Percentiles rank a stretch among this genome's conserved stretches.
phyloP scores from a whole-genome alignment of 2,113 vertebrate species.

The Myanophis thanlyinensis region DNA sequence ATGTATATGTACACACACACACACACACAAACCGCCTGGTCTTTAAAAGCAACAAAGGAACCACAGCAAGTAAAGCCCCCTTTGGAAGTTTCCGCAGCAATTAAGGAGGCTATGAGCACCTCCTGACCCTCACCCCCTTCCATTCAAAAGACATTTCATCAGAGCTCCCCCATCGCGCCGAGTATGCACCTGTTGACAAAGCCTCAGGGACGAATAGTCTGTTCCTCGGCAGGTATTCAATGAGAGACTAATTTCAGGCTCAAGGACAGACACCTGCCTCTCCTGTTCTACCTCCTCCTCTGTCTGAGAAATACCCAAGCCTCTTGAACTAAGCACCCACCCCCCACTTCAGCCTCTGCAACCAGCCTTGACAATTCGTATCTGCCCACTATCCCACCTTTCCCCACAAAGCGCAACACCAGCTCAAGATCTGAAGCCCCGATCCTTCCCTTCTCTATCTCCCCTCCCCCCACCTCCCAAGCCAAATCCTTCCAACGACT shows the following conservation, averaged over 20 bases:
- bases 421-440: not conserved
- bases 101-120: not conserved
- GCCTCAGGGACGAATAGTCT: not conserved
- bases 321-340: not conserved
- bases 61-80: not conserved
- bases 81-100: not conserved
- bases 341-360: not conserved
- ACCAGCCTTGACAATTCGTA: not conserved
- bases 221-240: not conserved
- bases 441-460: not conserved
- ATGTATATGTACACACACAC: no score
- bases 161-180: not conserved
- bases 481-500: not conserved
- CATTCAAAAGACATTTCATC: not conserved
- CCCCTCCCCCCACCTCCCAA: fast-evolving
- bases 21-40: not conserved
- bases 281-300: not conserved
- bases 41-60: not conserved
- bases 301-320: not conserved
- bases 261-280: not conserved
- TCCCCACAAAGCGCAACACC: not conserved
- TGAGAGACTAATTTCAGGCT: not conserved
- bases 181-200: not conserved
- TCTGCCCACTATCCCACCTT: not conserved
- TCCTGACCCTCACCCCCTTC: not conserved